Percentiles rank a stretch among this genome's conserved stretches.
Evolutionary conservation across 2,113 vertebrate species (phyloP).

Genomic region (Tetrax tetrax): DNA sequence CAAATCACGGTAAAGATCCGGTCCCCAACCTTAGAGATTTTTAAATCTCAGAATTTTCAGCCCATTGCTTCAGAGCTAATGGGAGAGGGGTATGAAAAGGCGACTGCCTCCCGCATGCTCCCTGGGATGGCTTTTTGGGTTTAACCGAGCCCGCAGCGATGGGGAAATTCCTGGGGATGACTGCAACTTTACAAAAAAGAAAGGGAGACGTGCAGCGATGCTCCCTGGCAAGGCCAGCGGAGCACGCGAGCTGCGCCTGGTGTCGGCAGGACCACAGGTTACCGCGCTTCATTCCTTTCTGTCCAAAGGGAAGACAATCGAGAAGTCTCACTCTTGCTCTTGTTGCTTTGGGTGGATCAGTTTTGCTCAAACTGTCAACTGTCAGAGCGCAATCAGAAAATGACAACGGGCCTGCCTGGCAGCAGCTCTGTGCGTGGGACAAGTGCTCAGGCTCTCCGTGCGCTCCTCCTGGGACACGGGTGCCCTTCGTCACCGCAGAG

Average conservation of each 20-base stretch:
- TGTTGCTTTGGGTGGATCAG: slow-evolving; percentile 6
- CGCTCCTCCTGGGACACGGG: accelerated
- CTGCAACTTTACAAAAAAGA: not conserved
- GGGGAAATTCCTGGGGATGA: not conserved
- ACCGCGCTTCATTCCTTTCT: not conserved
- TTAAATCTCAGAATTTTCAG: not conserved
- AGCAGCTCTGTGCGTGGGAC: not conserved
- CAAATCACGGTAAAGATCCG: not conserved
- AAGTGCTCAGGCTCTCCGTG: not conserved
- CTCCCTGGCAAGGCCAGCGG: not conserved
- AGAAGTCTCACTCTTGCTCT: slow-evolving; percentile 28
- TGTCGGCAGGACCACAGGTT: not conserved
- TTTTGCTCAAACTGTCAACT: not conserved
- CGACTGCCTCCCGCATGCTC: not conserved
- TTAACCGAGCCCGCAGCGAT: not conserved
- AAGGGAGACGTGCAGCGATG: not conserved
- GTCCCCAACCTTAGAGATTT: not conserved
- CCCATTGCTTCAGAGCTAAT: not conserved
- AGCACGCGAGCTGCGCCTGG: not conserved
- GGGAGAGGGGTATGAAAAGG: not conserved
- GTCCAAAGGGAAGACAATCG: not conserved
- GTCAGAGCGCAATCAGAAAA: not conserved
- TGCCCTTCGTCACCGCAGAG: not conserved
- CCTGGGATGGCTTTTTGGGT: not conserved
- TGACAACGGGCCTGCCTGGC: not conserved